Evolutionary conservation across 2,797 vertebrate genomes (phyloP), one percentile per base, ranked within the genome.

Genomic region (Rallus crepitans): DNA sequence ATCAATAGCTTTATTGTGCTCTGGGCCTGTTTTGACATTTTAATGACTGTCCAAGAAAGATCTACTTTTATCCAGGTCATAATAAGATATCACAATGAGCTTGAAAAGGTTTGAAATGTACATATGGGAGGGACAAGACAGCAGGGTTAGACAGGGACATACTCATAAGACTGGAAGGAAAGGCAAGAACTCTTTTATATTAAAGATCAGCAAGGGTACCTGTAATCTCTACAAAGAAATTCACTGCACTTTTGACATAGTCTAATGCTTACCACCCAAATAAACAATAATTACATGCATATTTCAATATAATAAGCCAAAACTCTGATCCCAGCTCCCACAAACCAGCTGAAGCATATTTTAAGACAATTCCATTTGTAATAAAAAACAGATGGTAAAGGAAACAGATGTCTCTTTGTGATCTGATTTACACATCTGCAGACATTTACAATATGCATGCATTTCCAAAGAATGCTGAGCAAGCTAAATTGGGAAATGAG

Each of bases 321-420:
- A 95, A n/a, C 71, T 92, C 89, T 89, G 69, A 97, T 87, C 93
- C 82, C 70, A 90, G 92, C 75, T 93, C 30, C 76, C 83, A 90
- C 83, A 87, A 96, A 95, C 72, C 80, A 96, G 81, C 16, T 16
- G 47, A 97, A 89, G 65, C 9, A 12, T 84, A 96, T 94, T 97
- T 96, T 50, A 87, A 93, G 93, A 96, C 37, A 76, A 94, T 87
- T 94, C 80, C 72, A 92, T 88, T 96, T 89, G 73, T 95, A 95
- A 98, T 93, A 92, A 95, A 87, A 97, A 97, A 60, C 91, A 98
- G 92, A 90, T 82, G 80, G 83, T 57, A 93, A 96, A 97, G 93
- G 70, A 97, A 97, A 94, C 83, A 93, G 94, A 97, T 94, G 92
- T 89, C 76, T 97, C 89, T 93, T 55, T 95, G 85, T 91, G 68